phyloP scores from a whole-genome alignment of 2,797 vertebrate genomes.

The Crypturellus tataupa region DNA sequence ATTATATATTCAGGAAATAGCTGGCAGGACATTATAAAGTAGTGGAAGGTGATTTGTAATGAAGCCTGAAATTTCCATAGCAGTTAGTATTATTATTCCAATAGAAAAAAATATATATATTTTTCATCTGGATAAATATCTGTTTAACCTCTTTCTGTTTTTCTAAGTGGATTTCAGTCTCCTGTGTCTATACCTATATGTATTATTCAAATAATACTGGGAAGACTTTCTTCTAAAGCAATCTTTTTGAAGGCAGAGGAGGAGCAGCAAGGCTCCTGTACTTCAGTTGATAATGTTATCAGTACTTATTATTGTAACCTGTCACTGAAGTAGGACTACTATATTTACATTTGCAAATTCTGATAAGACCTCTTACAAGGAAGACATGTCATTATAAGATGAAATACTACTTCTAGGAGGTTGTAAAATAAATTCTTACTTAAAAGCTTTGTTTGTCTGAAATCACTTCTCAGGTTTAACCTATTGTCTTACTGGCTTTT shows the following conservation, averaged over 20 bases:
- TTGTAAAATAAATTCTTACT: background rate
- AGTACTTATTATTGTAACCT: background rate
- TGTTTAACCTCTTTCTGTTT: background rate
- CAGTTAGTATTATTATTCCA: background rate
- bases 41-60: background rate
- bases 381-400: background rate
- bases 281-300: background rate
- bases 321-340: background rate
- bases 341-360: background rate
- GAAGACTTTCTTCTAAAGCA: background rate
- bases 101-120: background rate
- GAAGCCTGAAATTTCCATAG: background rate
- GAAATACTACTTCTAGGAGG: background rate
- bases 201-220: background rate
- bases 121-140: background rate
- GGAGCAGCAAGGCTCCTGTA: background rate
- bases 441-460: background rate
- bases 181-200: background rate
- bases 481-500: accelerated
- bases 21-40: background rate
- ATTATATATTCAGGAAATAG: background rate
- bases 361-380: background rate
- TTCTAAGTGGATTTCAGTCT: background rate
- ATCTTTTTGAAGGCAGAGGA: background rate
- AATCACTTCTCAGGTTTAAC: background rate